A percentile compares a stretch with the other conserved stretches of the same genome.
Conservation (phyloP, 2,113 vertebrate species). For the Leptobrachium leishanense region DNA sequence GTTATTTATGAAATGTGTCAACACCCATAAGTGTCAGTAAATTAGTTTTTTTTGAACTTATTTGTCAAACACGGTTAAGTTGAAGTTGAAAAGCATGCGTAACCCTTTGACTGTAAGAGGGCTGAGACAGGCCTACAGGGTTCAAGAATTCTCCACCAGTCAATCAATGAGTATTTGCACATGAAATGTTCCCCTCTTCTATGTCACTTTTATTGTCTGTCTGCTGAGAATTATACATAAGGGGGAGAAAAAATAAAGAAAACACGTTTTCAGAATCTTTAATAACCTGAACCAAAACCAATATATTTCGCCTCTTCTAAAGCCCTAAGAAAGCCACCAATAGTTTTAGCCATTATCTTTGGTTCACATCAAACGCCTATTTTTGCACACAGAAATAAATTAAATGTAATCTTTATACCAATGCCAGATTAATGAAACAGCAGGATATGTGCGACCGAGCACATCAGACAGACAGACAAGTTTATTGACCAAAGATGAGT, state of each 20-base stretch:
- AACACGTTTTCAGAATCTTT: too few species aligned
- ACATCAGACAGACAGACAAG: too few species aligned
- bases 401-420: too few species aligned
- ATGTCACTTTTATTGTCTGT: background rate
- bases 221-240: background rate
- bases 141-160: background rate
- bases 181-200: background rate
- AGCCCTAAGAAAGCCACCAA: too few species aligned
- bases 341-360: too few species aligned
- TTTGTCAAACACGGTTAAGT: conserved; percentile 3
- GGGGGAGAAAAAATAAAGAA: background rate
- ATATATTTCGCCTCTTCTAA: too few species aligned
- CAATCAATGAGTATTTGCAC: background rate
- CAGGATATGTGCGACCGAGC: too few species aligned
- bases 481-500: too few species aligned
- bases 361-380: too few species aligned
- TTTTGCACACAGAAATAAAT: too few species aligned
- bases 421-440: too few species aligned
- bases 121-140: background rate
- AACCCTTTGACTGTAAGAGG: background rate
- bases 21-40: background rate
- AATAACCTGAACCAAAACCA: too few species aligned
- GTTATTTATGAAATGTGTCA: conserved; percentile 3
- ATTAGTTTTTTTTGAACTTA: background rate
- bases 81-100: background rate